Evolutionary conservation across 2,888 invertebrate genomes (phyloP).

Genomic region (Dusona sp.): DNA sequence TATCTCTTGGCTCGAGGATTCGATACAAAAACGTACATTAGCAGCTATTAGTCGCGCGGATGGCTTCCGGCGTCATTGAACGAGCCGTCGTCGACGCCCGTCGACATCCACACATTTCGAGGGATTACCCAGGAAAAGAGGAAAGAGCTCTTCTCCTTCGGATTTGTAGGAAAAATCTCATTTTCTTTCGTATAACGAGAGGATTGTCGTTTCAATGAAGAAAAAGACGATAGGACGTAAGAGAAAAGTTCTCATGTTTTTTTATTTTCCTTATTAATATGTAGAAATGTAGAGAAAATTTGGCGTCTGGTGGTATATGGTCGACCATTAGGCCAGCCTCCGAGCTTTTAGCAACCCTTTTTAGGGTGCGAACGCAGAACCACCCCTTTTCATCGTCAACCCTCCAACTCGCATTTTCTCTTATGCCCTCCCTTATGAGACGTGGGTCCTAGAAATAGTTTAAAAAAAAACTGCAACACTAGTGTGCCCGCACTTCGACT

Average conservation of each 20-base stretch:
- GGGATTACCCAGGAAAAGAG: conserved; percentile 43
- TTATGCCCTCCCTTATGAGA: conserved; percentile 5
- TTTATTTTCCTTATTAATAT: conserved; percentile 30
- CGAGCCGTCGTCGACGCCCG: conserved; percentile 36
- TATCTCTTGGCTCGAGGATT: conserved; percentile 45
- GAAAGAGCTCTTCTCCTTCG: conserved; percentile 23
- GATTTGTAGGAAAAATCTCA: conserved; percentile 43
- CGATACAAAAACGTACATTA: conserved; percentile 67
- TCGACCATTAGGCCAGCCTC: conserved; percentile 69
- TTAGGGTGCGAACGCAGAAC: conserved; percentile 57
- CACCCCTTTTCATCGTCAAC: conserved; percentile 24
- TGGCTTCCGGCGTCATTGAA: conserved; percentile 59
- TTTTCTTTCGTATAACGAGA: conserved; percentile 40
- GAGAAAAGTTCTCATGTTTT: conserved; percentile 11
- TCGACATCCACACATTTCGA: conserved; percentile 37
- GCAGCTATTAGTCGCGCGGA: conserved; percentile 68
- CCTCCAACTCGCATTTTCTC: conserved; percentile 31
- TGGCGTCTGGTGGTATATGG: conserved; percentile 18
- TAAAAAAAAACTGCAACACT: conserved; percentile 40
- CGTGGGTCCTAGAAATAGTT: conserved; percentile 2
- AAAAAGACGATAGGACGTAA: not conserved
- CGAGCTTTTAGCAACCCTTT: conserved; percentile 80
- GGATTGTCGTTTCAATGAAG: conserved; percentile 33
- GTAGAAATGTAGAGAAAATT: conserved; percentile 41
- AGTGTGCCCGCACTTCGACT: conserved; percentile 1